Percentiles rank a stretch among this genome's conserved stretches.
phyloP scores from a whole-genome alignment of 2,888 invertebrate species.

The Drosophila sordidula region DNA sequence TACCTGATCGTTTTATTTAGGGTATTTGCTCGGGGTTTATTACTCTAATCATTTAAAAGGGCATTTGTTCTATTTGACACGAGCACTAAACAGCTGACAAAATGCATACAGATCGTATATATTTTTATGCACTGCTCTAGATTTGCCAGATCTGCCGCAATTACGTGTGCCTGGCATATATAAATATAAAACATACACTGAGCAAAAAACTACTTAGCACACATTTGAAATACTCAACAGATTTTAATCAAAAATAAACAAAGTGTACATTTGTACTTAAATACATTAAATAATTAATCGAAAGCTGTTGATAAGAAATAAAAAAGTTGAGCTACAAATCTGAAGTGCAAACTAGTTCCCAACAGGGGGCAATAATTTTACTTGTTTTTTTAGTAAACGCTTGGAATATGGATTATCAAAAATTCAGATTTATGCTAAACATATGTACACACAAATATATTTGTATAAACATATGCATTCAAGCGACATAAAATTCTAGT shows the following conservation, averaged over 20 bases:
- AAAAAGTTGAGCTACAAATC: background rate
- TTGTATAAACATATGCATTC: conserved; percentile 2
- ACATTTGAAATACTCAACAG: too few relatives aligned
- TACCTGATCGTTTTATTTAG: too few relatives aligned
- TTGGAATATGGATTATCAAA: background rate
- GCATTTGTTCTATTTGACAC: background rate
- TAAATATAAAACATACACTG: conserved; percentile 27
- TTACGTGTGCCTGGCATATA: background rate
- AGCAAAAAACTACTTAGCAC: background rate
- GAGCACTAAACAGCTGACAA: background rate
- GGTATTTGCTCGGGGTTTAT: too few relatives aligned
- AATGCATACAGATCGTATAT: conserved; percentile 8
- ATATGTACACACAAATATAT: background rate
- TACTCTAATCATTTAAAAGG: conserved; percentile 3
- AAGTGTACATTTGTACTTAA: too few relatives aligned
- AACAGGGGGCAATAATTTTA: background rate
- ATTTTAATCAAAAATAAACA: too few relatives aligned
- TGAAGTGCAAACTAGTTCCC: background rate
- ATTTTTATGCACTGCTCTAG: conserved; percentile 23
- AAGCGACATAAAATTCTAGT: conserved; percentile 11
- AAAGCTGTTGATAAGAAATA: background rate
- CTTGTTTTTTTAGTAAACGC: background rate
- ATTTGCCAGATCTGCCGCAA: conserved; percentile 15
- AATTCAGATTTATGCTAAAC: background rate
- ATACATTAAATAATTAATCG: background rate